Conservation (phyloP, 2,113 vertebrate species). For the Pampusana beccarii region DNA sequence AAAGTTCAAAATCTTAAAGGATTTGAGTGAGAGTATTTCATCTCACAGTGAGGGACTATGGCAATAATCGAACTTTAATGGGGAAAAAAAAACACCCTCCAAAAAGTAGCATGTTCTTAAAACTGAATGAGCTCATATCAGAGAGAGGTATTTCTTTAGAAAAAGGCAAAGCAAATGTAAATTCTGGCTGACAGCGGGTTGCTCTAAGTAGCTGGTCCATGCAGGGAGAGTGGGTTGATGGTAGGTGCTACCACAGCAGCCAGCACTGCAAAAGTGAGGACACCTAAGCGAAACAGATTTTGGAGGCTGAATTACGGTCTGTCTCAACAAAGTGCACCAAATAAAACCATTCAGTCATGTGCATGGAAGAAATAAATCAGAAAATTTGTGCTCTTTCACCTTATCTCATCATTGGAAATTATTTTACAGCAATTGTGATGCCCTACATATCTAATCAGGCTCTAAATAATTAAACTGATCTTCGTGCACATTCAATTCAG, state of each 20-base stretch:
- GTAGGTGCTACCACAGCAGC: neutral
- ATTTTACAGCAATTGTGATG: neutral
- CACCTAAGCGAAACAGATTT: neutral
- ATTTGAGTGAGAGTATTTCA: neutral
- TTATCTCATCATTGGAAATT: neutral
- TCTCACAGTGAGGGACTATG: neutral
- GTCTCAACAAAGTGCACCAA: neutral
- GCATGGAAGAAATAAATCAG: neutral
- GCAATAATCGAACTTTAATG: neutral
- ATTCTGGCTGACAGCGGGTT: neutral
- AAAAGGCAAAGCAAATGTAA: neutral
- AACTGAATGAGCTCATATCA: neutral
- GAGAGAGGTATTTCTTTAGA: neutral
- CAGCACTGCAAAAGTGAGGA: neutral
- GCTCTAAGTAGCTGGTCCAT: neutral
- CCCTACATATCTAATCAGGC: neutral
- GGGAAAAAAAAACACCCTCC: neutral
- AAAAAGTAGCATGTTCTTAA: neutral
- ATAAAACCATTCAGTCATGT: neutral
- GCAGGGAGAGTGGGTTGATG: neutral
- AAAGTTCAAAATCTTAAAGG: neutral
- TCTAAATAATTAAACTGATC: neutral
- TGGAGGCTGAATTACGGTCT: neutral
- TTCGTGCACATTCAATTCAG: neutral
- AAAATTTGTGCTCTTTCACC: neutral